Conservation (phyloP, 2,797 vertebrate species). For the Pogoniulus pusillus region DNA sequence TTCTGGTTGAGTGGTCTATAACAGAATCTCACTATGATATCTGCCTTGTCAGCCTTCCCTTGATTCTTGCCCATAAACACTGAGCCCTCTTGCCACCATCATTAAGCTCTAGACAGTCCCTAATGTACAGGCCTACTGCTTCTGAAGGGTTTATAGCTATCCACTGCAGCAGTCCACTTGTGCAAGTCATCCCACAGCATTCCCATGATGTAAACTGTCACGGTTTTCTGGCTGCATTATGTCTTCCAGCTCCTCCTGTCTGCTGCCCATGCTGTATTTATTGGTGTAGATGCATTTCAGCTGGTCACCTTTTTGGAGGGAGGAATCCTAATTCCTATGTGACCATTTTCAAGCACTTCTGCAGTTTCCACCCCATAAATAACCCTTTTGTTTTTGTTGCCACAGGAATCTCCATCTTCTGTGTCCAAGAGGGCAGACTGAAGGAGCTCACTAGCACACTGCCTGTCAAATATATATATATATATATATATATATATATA, state of each 20-base stretch:
- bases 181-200: neutral
- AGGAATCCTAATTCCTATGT: neutral
- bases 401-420: neutral
- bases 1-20: too few species aligned
- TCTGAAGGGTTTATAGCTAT: neutral
- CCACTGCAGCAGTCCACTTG: neutral
- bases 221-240: neutral
- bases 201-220: neutral
- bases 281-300: neutral
- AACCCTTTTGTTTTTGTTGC: neutral
- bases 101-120: neutral
- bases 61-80: neutral
- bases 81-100: neutral
- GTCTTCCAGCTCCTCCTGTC: neutral
- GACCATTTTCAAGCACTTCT: neutral
- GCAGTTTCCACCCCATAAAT: neutral
- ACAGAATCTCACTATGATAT: too few species aligned
- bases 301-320: neutral
- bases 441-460: neutral
- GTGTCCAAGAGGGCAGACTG: neutral
- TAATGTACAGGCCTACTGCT: neutral
- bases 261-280: too few species aligned
- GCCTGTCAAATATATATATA: neutral
- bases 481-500: neutral
- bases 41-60: too few species aligned